Evolutionary conservation across 2,888 invertebrate genomes (phyloP), one percentile per base, ranked within the genome.

Genomic region (Cheiracanthium punctorium): DNA sequence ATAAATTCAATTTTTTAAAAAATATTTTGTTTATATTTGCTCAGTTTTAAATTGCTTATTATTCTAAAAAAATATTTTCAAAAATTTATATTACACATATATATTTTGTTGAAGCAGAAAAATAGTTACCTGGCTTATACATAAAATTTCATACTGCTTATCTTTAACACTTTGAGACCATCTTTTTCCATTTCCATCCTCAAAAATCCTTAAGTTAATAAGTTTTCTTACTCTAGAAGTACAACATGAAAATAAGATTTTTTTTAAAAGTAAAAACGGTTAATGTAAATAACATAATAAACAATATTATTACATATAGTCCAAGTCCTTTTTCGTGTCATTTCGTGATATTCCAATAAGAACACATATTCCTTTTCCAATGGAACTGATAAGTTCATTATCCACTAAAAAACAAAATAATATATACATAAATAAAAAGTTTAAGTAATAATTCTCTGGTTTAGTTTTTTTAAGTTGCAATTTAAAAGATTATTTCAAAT

Each of bases 331-430:
- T 76, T 92, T 92, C 0, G 95, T 95, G 90, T 98, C 98, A 90
- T 94, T 94, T 89, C 93, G 93, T 76, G 94, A 94, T 88, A 98
- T 96, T 14, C 98, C 97, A 89, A 98, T 93, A 71, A 98, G 93
- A n/a, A 97, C 94, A 91, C 97, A 97, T 1, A 97, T 91, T 0
- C 98, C 98, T 91, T 94, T 94, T 20, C 95, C 95, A 90, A 98
- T 96, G 85, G 94, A 94, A 91, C 95, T 95, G 32, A 97, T 93
- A n/a, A 95, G 90, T 92, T 95, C 94, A 88, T 94, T 95, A 89
- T 95, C 94, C 87, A 96, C 96, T 96, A 92, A 71, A 92, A 92
- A 89, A 89, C 64, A 80, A 79, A 88, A 52, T 24, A 70, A 41
- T 82, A 7, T 28, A 28, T 67, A 5, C n/a, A n/a, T n/a, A n/a